Percentiles rank a stretch among this genome's conserved stretches.
phyloP scores from a whole-genome alignment of 2,888 invertebrate genomes.

The Megamerina dolium region DNA sequence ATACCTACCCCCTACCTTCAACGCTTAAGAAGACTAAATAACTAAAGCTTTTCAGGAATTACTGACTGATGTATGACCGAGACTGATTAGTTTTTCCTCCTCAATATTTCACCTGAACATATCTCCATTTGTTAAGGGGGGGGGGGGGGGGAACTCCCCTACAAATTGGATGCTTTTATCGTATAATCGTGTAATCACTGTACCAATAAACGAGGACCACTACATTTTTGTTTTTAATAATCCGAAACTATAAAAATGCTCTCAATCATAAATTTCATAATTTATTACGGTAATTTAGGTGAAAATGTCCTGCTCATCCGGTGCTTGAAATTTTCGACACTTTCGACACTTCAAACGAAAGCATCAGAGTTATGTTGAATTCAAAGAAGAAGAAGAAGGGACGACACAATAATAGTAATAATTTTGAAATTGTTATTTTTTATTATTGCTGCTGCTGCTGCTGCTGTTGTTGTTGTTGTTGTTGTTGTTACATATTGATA shows the following conservation, averaged over 20 bases:
- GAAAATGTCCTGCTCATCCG: constrained; percentile 15
- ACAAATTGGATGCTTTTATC: no score
- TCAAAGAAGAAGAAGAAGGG: background rate
- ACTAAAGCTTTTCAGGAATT: no score
- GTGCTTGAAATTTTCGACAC: constrained; percentile 17
- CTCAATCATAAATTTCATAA: constrained; percentile 12
- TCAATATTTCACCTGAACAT: no score
- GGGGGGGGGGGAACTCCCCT: no score
- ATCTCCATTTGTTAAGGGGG: no score
- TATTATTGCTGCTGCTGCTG: background rate
- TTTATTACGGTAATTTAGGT: constrained; percentile 12
- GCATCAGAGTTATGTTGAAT: background rate
- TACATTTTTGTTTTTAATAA: background rate
- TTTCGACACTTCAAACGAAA: constrained; percentile 7
- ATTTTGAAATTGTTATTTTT: background rate
- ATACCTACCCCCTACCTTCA: no score
- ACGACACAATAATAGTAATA: no score
- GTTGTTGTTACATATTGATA: background rate
- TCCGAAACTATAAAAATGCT: constrained; percentile 7
- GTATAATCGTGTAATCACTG: no score
- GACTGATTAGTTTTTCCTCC: no score
- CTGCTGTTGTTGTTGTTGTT: background rate
- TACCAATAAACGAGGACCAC: no score
- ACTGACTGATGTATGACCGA: no score
- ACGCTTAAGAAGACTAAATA: no score